phyloP scores from a whole-genome alignment of 2,888 invertebrate species.

The Phoenoteleia sp. region DNA sequence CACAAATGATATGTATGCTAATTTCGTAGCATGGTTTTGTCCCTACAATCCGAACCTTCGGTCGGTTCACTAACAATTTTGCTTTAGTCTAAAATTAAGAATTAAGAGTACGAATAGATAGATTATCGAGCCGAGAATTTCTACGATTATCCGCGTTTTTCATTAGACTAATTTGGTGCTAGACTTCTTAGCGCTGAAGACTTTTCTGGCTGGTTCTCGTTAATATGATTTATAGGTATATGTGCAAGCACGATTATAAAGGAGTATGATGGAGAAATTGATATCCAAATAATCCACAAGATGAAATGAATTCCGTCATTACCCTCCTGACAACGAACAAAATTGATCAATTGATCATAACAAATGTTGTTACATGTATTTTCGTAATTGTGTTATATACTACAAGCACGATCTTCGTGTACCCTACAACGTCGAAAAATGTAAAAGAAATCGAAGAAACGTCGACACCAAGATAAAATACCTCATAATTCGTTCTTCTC shows the following conservation, averaged over 20 bases:
- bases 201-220: conserved; percentile 78
- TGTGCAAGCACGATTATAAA: conserved; percentile 74
- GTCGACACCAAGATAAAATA: conserved; percentile 21
- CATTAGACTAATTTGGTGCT: conserved; percentile 68
- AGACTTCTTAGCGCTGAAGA: conserved; percentile 79
- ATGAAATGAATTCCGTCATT: conserved; percentile 6
- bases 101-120: conserved; percentile 78
- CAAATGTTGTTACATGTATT: conserved; percentile 63
- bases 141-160: conserved; percentile 74
- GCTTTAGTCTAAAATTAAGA: conserved; percentile 79
- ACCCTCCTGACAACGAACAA: conserved; percentile 29
- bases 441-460: conserved; percentile 44
- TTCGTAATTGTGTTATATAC: conserved; percentile 42
- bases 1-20: conserved; percentile 87
- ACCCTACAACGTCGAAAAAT: conserved; percentile 48
- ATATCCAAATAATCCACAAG: conserved; percentile 12
- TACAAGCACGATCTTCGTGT: conserved; percentile 41
- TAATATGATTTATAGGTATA: conserved; percentile 73
- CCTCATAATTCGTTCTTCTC: conserved; percentile 56
- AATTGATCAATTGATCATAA: not conserved
- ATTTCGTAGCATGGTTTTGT: conserved; percentile 81
- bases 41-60: conserved; percentile 77
- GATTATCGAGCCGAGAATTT: conserved; percentile 75
- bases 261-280: conserved; percentile 70
- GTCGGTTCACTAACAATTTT: conserved; percentile 81